phyloP scores from a whole-genome alignment of 2,888 invertebrate genomes.

The Heliconius cydno region DNA sequence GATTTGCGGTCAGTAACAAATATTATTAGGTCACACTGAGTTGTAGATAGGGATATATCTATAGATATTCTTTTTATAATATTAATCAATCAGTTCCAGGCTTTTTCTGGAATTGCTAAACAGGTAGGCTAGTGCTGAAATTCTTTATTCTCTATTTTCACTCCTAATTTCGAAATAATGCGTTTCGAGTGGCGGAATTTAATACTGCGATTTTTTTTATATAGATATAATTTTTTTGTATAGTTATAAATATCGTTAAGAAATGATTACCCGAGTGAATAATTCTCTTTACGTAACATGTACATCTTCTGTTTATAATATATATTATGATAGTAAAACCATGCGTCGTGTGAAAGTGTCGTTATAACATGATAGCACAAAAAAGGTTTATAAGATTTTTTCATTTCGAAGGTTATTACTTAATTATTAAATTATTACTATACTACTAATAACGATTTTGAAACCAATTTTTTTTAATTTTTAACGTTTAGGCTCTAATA shows the following conservation, averaged over 20 bases:
- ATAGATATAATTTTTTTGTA: background rate
- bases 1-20: constrained; percentile 33
- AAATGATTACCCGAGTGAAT: background rate
- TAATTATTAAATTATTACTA: background rate
- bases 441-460: no score
- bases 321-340: background rate
- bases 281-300: background rate
- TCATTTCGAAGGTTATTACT: background rate
- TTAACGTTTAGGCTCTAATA: no score
- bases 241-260: background rate
- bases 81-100: background rate
- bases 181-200: background rate
- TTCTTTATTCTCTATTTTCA: background rate
- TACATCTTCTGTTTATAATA: constrained; percentile 1
- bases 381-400: background rate
- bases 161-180: background rate
- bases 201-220: background rate
- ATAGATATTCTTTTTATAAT: no score
- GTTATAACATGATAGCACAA: background rate
- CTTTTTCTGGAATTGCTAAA: background rate
- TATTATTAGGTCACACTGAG: constrained; percentile 29
- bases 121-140: background rate
- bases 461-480: no score
- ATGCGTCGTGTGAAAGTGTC: constrained; percentile 10
- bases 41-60: no score